Evolutionary conservation across 2,797 vertebrate species (phyloP).

Genomic region (Borostomias antarcticus): DNA sequence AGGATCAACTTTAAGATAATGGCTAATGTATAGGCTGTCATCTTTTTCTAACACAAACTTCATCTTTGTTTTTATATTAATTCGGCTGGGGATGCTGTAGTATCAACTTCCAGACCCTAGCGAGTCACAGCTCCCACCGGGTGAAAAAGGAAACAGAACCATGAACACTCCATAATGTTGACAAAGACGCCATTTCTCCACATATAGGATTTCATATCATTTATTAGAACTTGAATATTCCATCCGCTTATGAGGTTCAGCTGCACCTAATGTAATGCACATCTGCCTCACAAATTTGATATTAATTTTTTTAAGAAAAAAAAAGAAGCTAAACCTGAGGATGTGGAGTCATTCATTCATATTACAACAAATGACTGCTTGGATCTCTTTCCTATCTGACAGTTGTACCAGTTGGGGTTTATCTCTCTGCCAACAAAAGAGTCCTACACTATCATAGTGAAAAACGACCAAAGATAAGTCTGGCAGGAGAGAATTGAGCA

Average conservation of each 20-base stretch:
- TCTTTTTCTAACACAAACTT: slow-evolving; percentile 61
- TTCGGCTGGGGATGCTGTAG: slow-evolving; percentile 66
- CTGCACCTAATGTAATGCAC: no score
- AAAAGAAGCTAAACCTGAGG: neutral
- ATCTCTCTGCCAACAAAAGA: slow-evolving; percentile 75
- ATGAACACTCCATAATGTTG: slow-evolving; percentile 68
- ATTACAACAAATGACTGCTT: slow-evolving; percentile 63
- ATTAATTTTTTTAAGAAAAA: slow-evolving; percentile 50
- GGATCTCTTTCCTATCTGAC: slow-evolving; percentile 61
- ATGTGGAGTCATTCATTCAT: slow-evolving; percentile 26
- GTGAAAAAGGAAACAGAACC: slow-evolving; percentile 72
- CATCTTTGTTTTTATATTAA: slow-evolving; percentile 59
- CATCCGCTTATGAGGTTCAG: no score
- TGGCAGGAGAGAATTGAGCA: slow-evolving; percentile 61
- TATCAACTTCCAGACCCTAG: slow-evolving; percentile 76
- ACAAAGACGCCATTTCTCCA: slow-evolving; percentile 74
- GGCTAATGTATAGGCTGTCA: slow-evolving; percentile 48
- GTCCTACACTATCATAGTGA: slow-evolving; percentile 69
- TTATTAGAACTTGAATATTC: slow-evolving; percentile 71
- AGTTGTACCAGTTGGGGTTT: slow-evolving; percentile 54
- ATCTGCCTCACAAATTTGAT: slow-evolving; percentile 51
- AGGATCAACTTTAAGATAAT: slow-evolving; percentile 41
- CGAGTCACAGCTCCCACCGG: slow-evolving; percentile 67
- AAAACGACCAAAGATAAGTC: slow-evolving; percentile 71
- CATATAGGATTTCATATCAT: slow-evolving; percentile 73